phyloP scores from a whole-genome alignment of 2,113 vertebrate genomes.

The Centropus unirufus region DNA sequence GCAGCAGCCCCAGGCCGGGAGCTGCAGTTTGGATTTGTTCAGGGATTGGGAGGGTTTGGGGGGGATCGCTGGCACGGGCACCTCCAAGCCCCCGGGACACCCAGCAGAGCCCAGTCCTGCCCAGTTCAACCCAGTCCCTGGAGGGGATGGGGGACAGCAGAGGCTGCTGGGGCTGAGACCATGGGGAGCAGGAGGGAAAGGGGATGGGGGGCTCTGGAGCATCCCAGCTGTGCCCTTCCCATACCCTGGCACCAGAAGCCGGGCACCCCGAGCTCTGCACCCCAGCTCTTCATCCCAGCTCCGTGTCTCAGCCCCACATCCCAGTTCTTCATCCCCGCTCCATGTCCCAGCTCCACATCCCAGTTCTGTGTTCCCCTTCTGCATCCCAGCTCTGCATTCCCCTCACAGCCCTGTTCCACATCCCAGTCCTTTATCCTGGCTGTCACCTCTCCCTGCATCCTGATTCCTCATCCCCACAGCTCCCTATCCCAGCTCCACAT shows the following conservation, averaged over 20 bases:
- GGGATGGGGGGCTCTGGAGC: accelerated
- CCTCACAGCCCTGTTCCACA: no score
- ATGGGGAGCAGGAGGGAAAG: background rate
- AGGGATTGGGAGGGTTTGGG: accelerated
- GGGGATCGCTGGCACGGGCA: accelerated
- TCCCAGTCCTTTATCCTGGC: no score
- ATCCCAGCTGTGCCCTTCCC: accelerated
- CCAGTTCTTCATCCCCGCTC: no score
- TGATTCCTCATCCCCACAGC: no score
- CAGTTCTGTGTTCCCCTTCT: accelerated
- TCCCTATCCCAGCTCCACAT: no score
- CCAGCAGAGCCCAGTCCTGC: background rate
- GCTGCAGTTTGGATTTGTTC: accelerated
- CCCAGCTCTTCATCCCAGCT: no score
- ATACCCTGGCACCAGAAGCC: no score
- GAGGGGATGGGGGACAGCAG: accelerated
- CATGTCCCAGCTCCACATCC: background rate
- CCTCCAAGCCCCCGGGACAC: background rate
- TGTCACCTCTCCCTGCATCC: no score
- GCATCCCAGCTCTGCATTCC: background rate
- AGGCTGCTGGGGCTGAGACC: background rate
- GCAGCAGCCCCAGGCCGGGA: background rate
- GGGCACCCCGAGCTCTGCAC: no score
- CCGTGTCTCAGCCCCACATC: background rate
- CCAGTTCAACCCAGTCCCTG: background rate